phyloP scores from a whole-genome alignment of 2,888 invertebrate genomes.

The Erebia palarica region DNA sequence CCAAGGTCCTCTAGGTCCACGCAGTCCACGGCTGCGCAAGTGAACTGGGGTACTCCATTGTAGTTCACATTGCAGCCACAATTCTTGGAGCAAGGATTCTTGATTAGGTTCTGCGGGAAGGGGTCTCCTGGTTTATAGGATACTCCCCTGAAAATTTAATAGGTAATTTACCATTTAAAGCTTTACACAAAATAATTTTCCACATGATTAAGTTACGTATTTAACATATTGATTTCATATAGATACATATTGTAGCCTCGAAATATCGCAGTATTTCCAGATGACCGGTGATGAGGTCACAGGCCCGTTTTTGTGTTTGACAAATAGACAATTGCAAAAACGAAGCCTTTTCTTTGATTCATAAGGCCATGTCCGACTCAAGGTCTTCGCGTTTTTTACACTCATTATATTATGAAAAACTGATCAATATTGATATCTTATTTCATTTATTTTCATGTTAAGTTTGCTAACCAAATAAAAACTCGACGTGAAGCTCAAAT shows the following conservation, averaged over 20 bases:
- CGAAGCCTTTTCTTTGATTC: slow-evolving; percentile 33
- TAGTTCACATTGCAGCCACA: slow-evolving; percentile 60
- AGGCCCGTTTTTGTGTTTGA: slow-evolving; percentile 30
- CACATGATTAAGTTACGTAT: not conserved
- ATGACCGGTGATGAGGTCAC: slow-evolving; percentile 41
- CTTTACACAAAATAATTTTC: too few species aligned
- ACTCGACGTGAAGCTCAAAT: too few species aligned
- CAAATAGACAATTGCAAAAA: slow-evolving; percentile 36
- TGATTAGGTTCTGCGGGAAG: slow-evolving; percentile 61
- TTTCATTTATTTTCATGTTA: too few species aligned
- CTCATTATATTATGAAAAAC: too few species aligned
- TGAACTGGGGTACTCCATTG: slow-evolving; percentile 56
- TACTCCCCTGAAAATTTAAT: slow-evolving; percentile 58
- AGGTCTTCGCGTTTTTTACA: slow-evolving; percentile 20
- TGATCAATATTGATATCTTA: too few species aligned
- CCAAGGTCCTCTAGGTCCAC: slow-evolving; percentile 50
- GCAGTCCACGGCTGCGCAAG: slow-evolving; percentile 74
- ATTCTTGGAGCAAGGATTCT: slow-evolving; percentile 67
- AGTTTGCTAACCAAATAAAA: too few species aligned
- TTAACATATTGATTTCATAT: not conserved
- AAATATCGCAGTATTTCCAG: slow-evolving; percentile 42
- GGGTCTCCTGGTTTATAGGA: slow-evolving; percentile 55
- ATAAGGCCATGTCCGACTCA: slow-evolving; percentile 35
- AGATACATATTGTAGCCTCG: slow-evolving; percentile 18
- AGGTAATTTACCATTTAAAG: not conserved